Percentiles rank a stretch among this genome's conserved stretches.
phyloP scores from a whole-genome alignment of 2,113 vertebrate genomes.

The Macquaria australasica region DNA sequence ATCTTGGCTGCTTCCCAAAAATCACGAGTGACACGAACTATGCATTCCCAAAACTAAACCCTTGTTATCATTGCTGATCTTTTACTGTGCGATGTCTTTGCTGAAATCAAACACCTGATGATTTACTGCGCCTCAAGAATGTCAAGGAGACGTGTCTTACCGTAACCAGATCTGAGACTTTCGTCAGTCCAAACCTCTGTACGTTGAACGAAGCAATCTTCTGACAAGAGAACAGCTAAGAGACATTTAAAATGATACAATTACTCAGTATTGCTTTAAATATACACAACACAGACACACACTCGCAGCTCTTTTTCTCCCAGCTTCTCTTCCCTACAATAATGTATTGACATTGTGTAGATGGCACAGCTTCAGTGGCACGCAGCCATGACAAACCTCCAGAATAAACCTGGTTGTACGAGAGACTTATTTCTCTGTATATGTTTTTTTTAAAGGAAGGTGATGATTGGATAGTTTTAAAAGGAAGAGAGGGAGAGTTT shows the following conservation, averaged over 20 bases:
- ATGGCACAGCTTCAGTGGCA: neutral
- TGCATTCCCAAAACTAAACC: no score
- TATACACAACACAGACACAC: neutral
- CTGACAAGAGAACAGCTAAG: neutral
- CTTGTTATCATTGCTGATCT: neutral
- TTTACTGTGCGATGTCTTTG: neutral
- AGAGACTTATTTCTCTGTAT: neutral
- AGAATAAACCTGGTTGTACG: constrained; percentile 11
- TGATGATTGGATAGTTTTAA: neutral
- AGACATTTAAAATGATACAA: neutral
- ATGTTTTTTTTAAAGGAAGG: constrained; percentile 29
- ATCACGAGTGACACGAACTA: neutral
- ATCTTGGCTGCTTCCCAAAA: constrained; percentile 6
- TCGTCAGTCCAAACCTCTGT: constrained; percentile 59
- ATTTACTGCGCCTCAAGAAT: neutral
- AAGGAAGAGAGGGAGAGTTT: neutral
- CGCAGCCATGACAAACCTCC: neutral
- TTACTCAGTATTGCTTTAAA: neutral
- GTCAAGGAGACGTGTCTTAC: constrained; percentile 34
- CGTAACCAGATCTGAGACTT: constrained; percentile 67
- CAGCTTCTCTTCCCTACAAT: neutral
- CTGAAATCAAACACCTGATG: neutral
- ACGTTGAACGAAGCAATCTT: constrained; percentile 70
- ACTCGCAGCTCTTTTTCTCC: no score
- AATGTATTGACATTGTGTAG: neutral